Base-by-base conservation (phyloP, 2,113 vertebrate genomes). In the Alligator mississippiensis region DNA sequence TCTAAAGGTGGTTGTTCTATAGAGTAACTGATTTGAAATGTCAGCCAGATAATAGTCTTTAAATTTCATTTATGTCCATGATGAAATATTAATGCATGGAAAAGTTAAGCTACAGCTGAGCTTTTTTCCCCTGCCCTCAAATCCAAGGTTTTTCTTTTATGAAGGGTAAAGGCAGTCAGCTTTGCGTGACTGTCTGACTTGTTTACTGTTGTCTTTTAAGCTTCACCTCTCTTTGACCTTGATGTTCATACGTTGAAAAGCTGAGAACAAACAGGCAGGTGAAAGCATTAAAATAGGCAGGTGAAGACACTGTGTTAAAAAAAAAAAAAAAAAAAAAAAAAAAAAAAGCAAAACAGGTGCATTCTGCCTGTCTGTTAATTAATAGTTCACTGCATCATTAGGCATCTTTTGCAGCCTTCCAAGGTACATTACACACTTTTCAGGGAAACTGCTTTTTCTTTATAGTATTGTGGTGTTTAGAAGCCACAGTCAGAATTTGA, bases 151-250 rank as follows among this genome's bases (percentile, higher is more conserved):
- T 81, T n/a, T 89, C 11, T 82, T 66, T 90, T 58, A 81, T 34
- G 80, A 34, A 62, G 3, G 70, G 2, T 38, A 3, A 75, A 88
- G 63, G 14, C n/a, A 90, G 70, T 80, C 63, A 57, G 8, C 28
- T 77, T 55, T 13, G 80, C 82, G 18, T 13, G 5, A 14, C 16
- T 72, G 15, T 55, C 3, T 2, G 27, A 0, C 0, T 24, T 81
- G n/a, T 58, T 17, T 82, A 27, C 61, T 90, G 17, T 81, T 72
- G 54, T 86, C n/a, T 92, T 92, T 92, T 61, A 86, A 91, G 22
- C 11, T 81, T 93, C 8, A 74, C n/a, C 11, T n/a, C 14, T 5
- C 1, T 0, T n/a, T 91, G 18, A 92, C 17, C 16, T 28, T 28
- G 18, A 27, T 34, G 11, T 47, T 47, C 83, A 21, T 54, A 3